Evolutionary conservation across 2,113 vertebrate genomes (phyloP).

Genomic region (Daphoenositta chrysoptera): DNA sequence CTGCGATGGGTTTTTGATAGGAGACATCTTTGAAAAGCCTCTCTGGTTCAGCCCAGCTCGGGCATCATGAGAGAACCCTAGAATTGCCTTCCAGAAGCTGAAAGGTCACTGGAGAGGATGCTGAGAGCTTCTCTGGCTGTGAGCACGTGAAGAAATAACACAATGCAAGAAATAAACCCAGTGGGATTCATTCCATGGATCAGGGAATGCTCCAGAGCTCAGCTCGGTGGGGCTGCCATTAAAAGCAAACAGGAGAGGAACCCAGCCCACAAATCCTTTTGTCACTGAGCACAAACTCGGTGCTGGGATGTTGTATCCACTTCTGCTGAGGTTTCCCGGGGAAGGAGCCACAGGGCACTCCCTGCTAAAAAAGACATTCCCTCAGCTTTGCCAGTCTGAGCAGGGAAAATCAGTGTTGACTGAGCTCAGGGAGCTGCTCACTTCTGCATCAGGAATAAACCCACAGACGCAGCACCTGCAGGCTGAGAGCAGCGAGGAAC

Average conservation of each 20-base stretch:
- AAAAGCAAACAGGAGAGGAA: accelerated
- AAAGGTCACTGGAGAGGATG: neutral
- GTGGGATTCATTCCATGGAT: neutral
- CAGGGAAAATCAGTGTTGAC: neutral
- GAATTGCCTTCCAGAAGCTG: accelerated
- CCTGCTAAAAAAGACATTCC: neutral
- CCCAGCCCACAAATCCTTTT: accelerated
- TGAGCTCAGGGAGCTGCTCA: neutral
- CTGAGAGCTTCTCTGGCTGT: accelerated
- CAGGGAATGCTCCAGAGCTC: neutral
- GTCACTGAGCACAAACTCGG: neutral
- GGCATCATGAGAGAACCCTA: accelerated
- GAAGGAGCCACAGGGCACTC: neutral
- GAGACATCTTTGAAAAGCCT: neutral
- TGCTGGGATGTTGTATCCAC: neutral
- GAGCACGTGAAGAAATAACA: neutral
- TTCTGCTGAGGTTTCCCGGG: neutral
- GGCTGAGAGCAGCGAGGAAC: neutral
- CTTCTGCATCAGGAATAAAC: neutral
- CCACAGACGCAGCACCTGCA: neutral
- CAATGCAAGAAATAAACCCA: neutral
- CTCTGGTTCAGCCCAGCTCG: neutral
- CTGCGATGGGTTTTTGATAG: neutral
- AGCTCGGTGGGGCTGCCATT: accelerated
- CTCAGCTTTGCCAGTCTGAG: neutral